A percentile compares a stretch with the other conserved stretches of the same genome.
Conservation (phyloP, 2,797 vertebrate genomes). For the Ciconia nigra region DNA sequence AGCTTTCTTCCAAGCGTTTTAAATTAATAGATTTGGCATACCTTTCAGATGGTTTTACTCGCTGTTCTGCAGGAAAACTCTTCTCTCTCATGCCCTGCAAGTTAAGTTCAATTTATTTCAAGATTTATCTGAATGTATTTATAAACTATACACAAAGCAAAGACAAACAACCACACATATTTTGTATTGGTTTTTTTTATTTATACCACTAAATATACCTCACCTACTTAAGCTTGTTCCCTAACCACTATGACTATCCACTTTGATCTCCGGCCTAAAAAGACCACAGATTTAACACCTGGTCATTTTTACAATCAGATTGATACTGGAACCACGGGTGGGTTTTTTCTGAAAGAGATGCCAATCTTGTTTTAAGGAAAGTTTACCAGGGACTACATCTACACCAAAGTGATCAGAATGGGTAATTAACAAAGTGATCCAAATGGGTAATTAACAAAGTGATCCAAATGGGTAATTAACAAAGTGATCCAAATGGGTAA, state of each 20-base stretch:
- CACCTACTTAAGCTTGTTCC: background rate
- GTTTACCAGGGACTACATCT: background rate
- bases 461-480: background rate
- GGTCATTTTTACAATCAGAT: background rate
- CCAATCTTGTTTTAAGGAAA: background rate
- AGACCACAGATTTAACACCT: background rate
- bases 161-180: background rate
- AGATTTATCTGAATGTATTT: background rate
- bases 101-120: background rate
- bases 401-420: background rate
- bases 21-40: conserved; percentile 32
- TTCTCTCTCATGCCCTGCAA: conserved; percentile 69
- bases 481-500: background rate
- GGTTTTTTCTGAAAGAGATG: background rate
- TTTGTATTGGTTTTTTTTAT: background rate
- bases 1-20: background rate
- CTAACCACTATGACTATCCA: background rate
- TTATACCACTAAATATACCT: background rate
- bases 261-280: background rate
- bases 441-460: background rate
- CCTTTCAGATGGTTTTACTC: conserved; percentile 69
- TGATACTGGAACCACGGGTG: background rate
- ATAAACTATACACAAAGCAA: background rate
- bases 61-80: conserved; percentile 44
- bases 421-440: background rate